These are phyloP conservation scores for Drosophila cardini DNA, from an alignment of 1,140 invertebrate genomes.

Conservation along the genomic window DNA sequence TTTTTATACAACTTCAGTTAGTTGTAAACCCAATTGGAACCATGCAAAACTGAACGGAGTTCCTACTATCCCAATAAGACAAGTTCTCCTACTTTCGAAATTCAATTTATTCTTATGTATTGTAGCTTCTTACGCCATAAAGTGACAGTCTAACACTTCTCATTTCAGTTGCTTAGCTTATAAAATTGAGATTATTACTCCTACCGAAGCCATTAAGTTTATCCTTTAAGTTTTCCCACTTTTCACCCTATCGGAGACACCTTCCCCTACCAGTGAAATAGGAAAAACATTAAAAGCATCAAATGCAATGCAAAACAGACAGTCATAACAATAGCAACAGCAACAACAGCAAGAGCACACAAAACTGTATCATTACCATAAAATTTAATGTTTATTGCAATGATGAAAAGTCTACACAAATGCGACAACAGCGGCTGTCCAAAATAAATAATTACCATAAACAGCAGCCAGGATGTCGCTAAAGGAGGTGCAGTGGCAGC, in stretches of 20 bases:
- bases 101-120: too few species aligned
- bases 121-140: too few species aligned
- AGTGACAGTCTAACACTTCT: too few species aligned
- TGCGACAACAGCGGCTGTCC: conserved; percentile 70
- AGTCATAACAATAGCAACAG: conserved; percentile 53
- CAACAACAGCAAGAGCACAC: conserved; percentile 45
- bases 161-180: too few species aligned
- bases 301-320: conserved; percentile 60
- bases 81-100: too few species aligned
- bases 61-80: too few species aligned
- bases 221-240: not conserved
- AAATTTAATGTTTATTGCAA: conserved; percentile 81
- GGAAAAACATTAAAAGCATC: conserved; percentile 23
- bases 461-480: conserved; percentile 58
- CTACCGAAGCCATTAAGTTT: not conserved
- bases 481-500: not conserved
- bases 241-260: not conserved
- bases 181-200: too few species aligned
- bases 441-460: conserved; percentile 84
- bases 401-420: conserved; percentile 75
- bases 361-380: conserved; percentile 69
- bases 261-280: not conserved
- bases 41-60: too few species aligned
- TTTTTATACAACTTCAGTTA: too few species aligned
- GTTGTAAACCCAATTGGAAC: too few species aligned